Evolutionary conservation across 2,113 vertebrate species (phyloP), one percentile per base, ranked within the genome.

Genomic region (Aptenodytes patagonicus): DNA sequence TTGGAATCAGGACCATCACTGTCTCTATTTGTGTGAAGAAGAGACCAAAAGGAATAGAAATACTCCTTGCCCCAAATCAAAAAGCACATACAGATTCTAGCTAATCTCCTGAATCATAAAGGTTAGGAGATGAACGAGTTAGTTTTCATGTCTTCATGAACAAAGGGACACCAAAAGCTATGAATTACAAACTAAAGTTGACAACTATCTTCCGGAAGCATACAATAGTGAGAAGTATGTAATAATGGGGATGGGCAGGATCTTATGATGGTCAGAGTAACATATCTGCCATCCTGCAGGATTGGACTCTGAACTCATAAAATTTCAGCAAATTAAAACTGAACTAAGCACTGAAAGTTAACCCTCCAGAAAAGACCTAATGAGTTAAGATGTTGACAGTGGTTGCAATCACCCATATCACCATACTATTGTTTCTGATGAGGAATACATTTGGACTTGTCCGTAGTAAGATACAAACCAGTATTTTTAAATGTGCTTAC

Each of bases 381-480:
- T 40, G 44, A 69, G 9, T 29, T 29, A 55, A 21, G n/a, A 29
- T 18, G 6, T 0, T 64, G 36, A 7, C 65, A 52, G 66, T 44
- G 42, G 52, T 24, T 73, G 46, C 60, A 18, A 12, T 46, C 28
- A 34, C 40, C 18, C 11, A 4, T 15, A 28, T 17, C 0, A 0
- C 28, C 60, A 32, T 1, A 0, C 28, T 40, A 9, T 2, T 36
- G 38, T 9, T 65, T 88, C 62, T 38, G 42, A 40, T 32, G 12
- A 72, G 32, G 22, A 68, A 36, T 29, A 36, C 12, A 18, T 22
- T 38, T 36, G 69, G 38, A 20, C 40, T 60, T 55, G 18, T 51
- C 32, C 16, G 26, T 0, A 36, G 28, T 29, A 83, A 78, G 36
- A 73, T 8, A 61, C 13, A 61, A 15, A 54, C 0, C 10, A 46